Base-by-base conservation (phyloP, 1,140 invertebrate genomes). In the Drosophila ambigua region DNA sequence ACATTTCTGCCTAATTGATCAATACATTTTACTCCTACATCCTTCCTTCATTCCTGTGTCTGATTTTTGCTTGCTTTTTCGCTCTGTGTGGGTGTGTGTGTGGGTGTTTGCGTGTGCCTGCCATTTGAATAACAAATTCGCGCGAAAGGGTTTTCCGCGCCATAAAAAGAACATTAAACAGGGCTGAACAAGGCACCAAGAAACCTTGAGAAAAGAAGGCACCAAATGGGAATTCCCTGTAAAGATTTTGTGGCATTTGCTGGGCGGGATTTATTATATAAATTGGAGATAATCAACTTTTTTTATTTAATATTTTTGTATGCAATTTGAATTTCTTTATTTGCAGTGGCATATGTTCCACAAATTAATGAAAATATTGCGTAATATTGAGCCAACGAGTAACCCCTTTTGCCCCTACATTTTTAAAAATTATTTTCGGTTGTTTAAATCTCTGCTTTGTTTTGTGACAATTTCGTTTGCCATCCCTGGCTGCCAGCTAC, bases 1-100 rank as follows among this genome's bases (percentile, higher is more conserved):
- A 51, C 65, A 78, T 63, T 76, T 79, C 69, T 79, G 83, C 78
- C 83, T 87, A 87, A 87, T 87, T 87, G 83, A 87, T 87, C 81
- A 87, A 75, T 87, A 85, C 63, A 77, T 63, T 81, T 75, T 58
- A 73, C 62, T 51, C 53, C 35, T 50, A 49, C 39, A 46, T 72
- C 50, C 69, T 55, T 73, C 58, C 71, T 73, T 73, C 58, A 51
- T 39, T 53, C 23, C 16, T 23, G 15, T 53, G 28, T 16, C 24
- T 55, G 41, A 15, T 13, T n/a, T 55, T 44, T 55, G 50, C 28
- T 35, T 31, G 26, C 26, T 28, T 28, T 48, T 59, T 59, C 66
- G 55, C 31, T 9, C 2, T 31, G 31, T 31, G 31, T 9, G 31
- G 0, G 31, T 57, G 55, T 68, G 23, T 65, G 16, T 26, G 59